phyloP scores from a whole-genome alignment of 2,888 invertebrate species.

The Plagiodera versicolora region DNA sequence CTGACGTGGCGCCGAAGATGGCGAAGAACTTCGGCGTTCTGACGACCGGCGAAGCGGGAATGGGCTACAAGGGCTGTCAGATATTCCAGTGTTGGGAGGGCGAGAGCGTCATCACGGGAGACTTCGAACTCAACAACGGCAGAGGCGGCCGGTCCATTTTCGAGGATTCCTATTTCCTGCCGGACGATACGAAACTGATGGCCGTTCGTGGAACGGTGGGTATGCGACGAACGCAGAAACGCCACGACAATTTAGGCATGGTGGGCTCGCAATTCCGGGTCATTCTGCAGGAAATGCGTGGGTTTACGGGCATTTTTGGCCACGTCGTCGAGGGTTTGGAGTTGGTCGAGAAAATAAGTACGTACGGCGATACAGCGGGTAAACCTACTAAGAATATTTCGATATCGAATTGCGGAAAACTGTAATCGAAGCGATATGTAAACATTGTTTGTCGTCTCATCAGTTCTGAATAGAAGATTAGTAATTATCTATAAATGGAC shows the following conservation, averaged over 20 bases:
- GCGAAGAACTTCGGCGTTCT: slow-evolving; percentile 75
- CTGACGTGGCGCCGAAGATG: slow-evolving; percentile 80
- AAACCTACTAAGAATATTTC: slow-evolving; percentile 75
- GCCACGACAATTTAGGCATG: slow-evolving; percentile 77
- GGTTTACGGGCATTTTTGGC: slow-evolving; percentile 81
- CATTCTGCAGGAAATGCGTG: slow-evolving; percentile 79
- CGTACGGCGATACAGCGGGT: slow-evolving; percentile 75
- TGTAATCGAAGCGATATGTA: slow-evolving; percentile 44
- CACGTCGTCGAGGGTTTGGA: slow-evolving; percentile 80
- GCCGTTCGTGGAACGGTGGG: slow-evolving; percentile 78
- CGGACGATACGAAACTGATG: slow-evolving; percentile 76
- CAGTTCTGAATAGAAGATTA: slow-evolving; percentile 2
- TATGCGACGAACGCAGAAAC: slow-evolving; percentile 78
- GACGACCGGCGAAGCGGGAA: slow-evolving; percentile 72
- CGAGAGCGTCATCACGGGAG: slow-evolving; percentile 79
- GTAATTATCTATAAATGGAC: slow-evolving; percentile 1
- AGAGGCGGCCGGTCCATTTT: slow-evolving; percentile 77
- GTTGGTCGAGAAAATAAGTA: slow-evolving; percentile 76
- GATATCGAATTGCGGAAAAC: slow-evolving; percentile 75
- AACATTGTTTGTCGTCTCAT: slow-evolving; percentile 9
- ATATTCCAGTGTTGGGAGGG: slow-evolving; percentile 84
- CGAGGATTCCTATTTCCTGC: slow-evolving; percentile 77
- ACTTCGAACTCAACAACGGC: slow-evolving; percentile 80
- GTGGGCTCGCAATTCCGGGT: slow-evolving; percentile 86
- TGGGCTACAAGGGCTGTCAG: slow-evolving; percentile 77